These are phyloP conservation scores for Thamnaconus septentrionalis DNA, from an alignment of 2,113 vertebrate genomes.

Conservation along the genomic window DNA sequence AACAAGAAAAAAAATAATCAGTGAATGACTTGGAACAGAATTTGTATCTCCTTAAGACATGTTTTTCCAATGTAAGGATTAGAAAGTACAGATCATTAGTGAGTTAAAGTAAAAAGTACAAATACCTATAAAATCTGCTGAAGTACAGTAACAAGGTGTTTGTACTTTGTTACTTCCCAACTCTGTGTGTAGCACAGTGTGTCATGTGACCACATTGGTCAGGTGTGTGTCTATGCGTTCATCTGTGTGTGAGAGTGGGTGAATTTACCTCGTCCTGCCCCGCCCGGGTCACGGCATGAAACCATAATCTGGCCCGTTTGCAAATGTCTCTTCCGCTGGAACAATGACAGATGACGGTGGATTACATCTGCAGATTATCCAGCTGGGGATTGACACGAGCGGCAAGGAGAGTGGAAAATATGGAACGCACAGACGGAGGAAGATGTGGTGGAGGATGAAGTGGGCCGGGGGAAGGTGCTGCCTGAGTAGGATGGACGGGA, in stretches of 20 bases:
- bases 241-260: conserved; percentile 46
- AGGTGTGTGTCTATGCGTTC: conserved; percentile 3
- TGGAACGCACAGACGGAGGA: conserved; percentile 5
- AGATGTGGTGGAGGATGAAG: not conserved
- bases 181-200: too few species aligned
- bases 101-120: too few species aligned
- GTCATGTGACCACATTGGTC: too few species aligned
- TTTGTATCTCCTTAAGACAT: too few species aligned
- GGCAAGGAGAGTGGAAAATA: conserved; percentile 12
- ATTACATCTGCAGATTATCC: conserved; percentile 73
- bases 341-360: conserved; percentile 76
- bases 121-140: too few species aligned
- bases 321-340: conserved; percentile 63
- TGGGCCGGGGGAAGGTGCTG: not conserved
- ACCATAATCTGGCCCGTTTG: conserved; percentile 67
- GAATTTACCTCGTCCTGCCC: conserved; percentile 41
- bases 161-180: too few species aligned
- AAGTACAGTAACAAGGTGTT: too few species aligned
- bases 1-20: too few species aligned
- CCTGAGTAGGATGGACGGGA: not conserved
- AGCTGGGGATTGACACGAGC: conserved; percentile 25
- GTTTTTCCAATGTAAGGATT: too few species aligned
- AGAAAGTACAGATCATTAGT: too few species aligned
- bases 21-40: too few species aligned
- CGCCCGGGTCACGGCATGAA: conserved; percentile 55